A percentile compares a stretch with the other conserved stretches of the same genome.
These are phyloP conservation scores for Philaenus spumarius DNA, from an alignment of 1,140 invertebrate genomes.

Conservation along the genomic window DNA sequence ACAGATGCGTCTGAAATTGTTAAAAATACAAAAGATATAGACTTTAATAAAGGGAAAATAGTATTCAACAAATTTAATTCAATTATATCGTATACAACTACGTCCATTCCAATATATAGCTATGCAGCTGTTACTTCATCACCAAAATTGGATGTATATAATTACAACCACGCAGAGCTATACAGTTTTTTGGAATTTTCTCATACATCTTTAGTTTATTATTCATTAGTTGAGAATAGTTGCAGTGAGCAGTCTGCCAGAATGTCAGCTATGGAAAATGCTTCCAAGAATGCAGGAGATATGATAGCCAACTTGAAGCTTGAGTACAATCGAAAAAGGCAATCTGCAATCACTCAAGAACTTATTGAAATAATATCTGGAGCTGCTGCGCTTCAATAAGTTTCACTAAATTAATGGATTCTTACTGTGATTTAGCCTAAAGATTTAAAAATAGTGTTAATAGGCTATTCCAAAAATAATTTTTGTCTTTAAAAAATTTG, in stretches of 20 bases:
- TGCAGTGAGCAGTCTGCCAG: conserved; percentile 59
- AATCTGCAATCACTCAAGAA: conserved; percentile 64
- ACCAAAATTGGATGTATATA: conserved; percentile 42
- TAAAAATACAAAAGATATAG: conserved; percentile 48
- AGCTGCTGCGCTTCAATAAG: conserved; percentile 36
- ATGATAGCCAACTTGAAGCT: conserved; percentile 62
- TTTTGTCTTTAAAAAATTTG: too few species aligned
- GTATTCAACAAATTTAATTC: conserved; percentile 40
- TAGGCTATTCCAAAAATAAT: too few species aligned
- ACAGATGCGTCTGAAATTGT: conserved; percentile 51
- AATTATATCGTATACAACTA: conserved; percentile 58
- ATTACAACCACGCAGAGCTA: conserved; percentile 51
- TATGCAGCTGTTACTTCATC: conserved; percentile 38
- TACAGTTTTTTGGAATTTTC: conserved; percentile 57
- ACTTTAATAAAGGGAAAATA: conserved; percentile 51
- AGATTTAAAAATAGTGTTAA: too few species aligned
- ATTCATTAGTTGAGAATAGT: conserved; percentile 57
- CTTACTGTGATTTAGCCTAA: too few species aligned
- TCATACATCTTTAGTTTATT: conserved; percentile 54
- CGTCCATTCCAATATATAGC: conserved; percentile 48
- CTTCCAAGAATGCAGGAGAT: conserved; percentile 63
- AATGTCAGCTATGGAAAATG: conserved; percentile 70
- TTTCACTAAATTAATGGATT: too few species aligned
- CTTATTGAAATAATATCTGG: conserved; percentile 72
- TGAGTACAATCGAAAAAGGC: conserved; percentile 60